Evolutionary conservation across 2,888 invertebrate species (phyloP), one percentile per base, ranked within the genome.

Genomic region (Agrochola circellaris): DNA sequence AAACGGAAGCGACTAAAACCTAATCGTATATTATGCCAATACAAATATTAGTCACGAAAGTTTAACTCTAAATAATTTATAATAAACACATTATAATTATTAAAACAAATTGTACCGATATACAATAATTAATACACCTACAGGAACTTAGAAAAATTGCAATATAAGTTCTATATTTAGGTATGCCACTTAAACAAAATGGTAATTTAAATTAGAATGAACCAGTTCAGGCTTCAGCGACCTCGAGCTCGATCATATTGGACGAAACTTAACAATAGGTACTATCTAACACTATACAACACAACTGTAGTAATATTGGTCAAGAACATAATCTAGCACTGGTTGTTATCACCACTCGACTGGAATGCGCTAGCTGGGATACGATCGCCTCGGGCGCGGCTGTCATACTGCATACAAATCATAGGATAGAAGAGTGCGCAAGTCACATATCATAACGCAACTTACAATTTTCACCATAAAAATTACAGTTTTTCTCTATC

Each of bases 381-480:
- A 56, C n/a, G 87, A 79, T 65, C 69, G 77, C 73, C 73, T 77
- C 66, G 67, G 73, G 38, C 69, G 60, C 60, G 67, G 75, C 64
- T 81, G 83, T 65, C 38, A 51, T 82, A 82, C 87, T 74, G 80
- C 76, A 62, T 77, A 83, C 77, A 80, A 84, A 79, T 85, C 79
- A 82, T 81, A 77, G 75, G 85, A 86, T 89, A 82, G 86, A 82
- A 89, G 84, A 86, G 81, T 81, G 85, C 88, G 91, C 90, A 92
- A 92, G 93, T 95, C 91, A 94, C 97, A 97, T 97, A 97, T 96
- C 97, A 97, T 97, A 97, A 96, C 96, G 95, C 94, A 97, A 96
- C 94, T 95, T 97, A 97, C 97, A 97, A 97, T 97, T 97, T 97
- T 97, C 95, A 97, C 97, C 95, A 96, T 96, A 96, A 96, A 84